Conservation (phyloP, 2,888 invertebrate genomes). For the Emesis furor region DNA sequence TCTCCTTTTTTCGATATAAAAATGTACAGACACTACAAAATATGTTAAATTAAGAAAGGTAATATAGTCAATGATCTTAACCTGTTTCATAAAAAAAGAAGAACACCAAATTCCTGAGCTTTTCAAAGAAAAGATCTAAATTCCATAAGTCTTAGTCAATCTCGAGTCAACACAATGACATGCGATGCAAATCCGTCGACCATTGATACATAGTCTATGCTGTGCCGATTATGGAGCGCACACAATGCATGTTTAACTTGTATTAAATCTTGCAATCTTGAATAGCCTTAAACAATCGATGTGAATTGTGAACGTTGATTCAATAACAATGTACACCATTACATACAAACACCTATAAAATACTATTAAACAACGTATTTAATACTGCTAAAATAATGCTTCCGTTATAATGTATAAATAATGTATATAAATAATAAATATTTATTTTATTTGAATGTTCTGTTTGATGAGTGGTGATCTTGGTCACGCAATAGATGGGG, state of each 20-base stretch:
- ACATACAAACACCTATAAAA: not conserved
- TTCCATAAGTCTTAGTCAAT: conserved; percentile 74
- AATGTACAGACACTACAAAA: too few species aligned
- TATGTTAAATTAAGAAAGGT: too few species aligned
- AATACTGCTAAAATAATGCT: too few species aligned
- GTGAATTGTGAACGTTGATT: not conserved
- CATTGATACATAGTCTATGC: conserved; percentile 72
- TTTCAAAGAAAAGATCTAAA: conserved; percentile 41
- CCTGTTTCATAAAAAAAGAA: not conserved
- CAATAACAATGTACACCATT: conserved; percentile 7
- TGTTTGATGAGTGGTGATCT: too few species aligned
- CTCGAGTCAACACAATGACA: conserved; percentile 70
- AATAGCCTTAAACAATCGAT: not conserved
- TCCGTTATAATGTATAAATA: too few species aligned
- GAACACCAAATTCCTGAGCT: not conserved
- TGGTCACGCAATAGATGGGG: too few species aligned
- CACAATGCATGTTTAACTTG: conserved; percentile 26
- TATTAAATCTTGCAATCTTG: conserved; percentile 22
- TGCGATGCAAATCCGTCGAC: conserved; percentile 75
- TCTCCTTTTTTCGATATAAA: too few species aligned
- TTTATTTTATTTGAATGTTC: too few species aligned
- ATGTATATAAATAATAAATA: too few species aligned
- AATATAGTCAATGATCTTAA: too few species aligned
- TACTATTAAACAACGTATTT: not conserved
- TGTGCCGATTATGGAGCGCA: conserved; percentile 71